Conservation (phyloP, 2,113 vertebrate genomes). For the Garra rufa region DNA sequence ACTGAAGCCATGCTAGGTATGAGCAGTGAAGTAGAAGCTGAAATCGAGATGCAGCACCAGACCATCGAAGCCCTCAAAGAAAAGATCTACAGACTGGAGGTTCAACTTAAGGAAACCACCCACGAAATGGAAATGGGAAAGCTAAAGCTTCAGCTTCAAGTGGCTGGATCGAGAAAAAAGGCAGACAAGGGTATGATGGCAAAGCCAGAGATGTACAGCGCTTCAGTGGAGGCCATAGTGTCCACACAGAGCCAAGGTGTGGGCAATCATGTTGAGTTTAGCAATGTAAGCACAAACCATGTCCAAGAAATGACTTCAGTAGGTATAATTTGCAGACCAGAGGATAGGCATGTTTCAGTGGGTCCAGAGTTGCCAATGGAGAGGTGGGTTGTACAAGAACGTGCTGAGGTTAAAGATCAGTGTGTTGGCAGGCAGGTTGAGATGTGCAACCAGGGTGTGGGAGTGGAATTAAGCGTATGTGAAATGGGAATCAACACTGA, state of each 20-base stretch:
- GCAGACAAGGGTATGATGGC: constrained; percentile 84
- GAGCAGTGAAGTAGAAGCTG: constrained; percentile 84
- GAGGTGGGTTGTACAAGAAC: constrained; percentile 83
- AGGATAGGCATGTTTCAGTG: constrained; percentile 16
- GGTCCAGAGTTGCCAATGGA: constrained; percentile 86
- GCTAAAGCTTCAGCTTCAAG: constrained; percentile 92
- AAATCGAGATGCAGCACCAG: constrained; percentile 94
- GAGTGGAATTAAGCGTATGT: constrained; percentile 69
- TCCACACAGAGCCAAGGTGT: constrained; percentile 82
- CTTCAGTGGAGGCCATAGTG: constrained; percentile 80
- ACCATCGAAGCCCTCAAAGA: constrained; percentile 92
- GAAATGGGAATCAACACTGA: constrained; percentile 86
- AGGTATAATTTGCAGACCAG: constrained; percentile 79
- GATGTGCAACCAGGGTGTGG: constrained; percentile 72
- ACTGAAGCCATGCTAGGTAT: constrained; percentile 92
- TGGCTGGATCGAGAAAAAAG: constrained; percentile 87
- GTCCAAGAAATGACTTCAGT: constrained; percentile 67
- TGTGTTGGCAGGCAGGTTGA: constrained; percentile 70
- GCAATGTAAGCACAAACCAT: constrained; percentile 69
- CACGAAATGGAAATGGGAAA: constrained; percentile 95
- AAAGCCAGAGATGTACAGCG: constrained; percentile 80
- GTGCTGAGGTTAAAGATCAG: constrained; percentile 75
- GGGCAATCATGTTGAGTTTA: constrained; percentile 76
- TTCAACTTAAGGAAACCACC: constrained; percentile 90
- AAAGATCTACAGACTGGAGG: constrained; percentile 92